phyloP scores from a whole-genome alignment of 2,797 vertebrate species.

The Jordanella pulchra region DNA sequence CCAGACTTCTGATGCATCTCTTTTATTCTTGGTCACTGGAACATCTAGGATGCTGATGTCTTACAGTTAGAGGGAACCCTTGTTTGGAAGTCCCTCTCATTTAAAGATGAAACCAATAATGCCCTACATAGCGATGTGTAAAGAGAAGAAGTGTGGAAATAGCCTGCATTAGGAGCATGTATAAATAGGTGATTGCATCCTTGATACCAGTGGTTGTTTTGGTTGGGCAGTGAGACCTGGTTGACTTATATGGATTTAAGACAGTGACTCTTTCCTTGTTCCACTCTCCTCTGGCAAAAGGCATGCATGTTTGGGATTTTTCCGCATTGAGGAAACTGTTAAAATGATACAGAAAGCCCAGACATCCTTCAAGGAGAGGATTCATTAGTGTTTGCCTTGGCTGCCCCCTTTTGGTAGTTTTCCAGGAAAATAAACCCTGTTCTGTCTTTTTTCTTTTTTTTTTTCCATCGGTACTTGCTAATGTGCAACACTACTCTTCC shows the following conservation, averaged over 20 bases:
- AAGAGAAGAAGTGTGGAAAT: conserved; percentile 84
- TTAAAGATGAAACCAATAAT: conserved; percentile 84
- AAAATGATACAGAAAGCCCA: conserved; percentile 60
- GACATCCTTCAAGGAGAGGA: conserved; percentile 43
- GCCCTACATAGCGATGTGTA: conserved; percentile 85
- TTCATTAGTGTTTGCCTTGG: conserved; percentile 75
- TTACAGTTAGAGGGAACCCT: conserved; percentile 52
- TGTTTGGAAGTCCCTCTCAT: conserved; percentile 80
- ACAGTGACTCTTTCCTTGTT: conserved; percentile 25
- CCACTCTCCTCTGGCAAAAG: conserved; percentile 57
- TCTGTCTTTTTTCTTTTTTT: conserved; percentile 32
- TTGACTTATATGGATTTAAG: conserved; percentile 75
- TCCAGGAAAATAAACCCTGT: conserved; percentile 66
- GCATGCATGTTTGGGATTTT: conserved; percentile 76
- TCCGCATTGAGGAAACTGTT: conserved; percentile 74
- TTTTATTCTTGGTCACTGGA: conserved; percentile 30
- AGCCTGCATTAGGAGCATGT: conserved; percentile 69
- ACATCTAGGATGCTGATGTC: conserved; percentile 29
- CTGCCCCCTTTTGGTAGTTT: conserved; percentile 83
- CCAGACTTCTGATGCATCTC: conserved; percentile 19
- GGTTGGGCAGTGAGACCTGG: conserved; percentile 66
- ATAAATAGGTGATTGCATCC: conserved; percentile 79
- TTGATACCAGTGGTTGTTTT: conserved; percentile 72
- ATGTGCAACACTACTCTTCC: conserved; percentile 42
- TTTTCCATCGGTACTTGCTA: conserved; percentile 6